Conservation (phyloP, 2,888 invertebrate genomes). For the Lasioglossum villosulum region DNA sequence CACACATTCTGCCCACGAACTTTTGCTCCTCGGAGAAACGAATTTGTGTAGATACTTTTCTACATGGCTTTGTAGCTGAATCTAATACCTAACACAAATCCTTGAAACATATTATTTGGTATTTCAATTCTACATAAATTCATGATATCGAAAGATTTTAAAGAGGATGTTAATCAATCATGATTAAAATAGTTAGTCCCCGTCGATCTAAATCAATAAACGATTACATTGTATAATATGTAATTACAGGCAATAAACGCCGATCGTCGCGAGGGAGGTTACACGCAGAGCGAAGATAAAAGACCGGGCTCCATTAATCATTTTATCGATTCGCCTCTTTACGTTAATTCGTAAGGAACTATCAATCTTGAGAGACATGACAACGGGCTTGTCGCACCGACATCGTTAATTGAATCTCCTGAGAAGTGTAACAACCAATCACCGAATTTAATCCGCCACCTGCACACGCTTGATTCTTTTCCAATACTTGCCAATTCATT, state of each 20-base stretch:
- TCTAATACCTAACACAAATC: background rate
- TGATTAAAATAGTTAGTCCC: background rate
- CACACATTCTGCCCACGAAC: background rate
- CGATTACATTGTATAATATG: background rate
- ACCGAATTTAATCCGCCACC: constrained; percentile 17
- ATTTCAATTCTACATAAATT: background rate
- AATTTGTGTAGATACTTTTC: background rate
- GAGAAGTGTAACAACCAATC: constrained; percentile 37
- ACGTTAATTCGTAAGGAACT: constrained; percentile 45
- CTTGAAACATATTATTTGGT: background rate
- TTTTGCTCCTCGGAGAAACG: background rate
- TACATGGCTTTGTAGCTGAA: background rate
- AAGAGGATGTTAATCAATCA: constrained; percentile 1
- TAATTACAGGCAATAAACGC: background rate
- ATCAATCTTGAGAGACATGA: constrained; percentile 55
- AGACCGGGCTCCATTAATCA: constrained; percentile 36
- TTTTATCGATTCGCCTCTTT: constrained; percentile 51
- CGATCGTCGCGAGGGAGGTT: background rate
- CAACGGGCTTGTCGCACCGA: constrained; percentile 26
- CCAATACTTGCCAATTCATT: constrained; percentile 32
- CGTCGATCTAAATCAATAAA: constrained; percentile 13
- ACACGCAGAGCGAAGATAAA: background rate
- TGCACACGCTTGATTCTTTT: constrained; percentile 21
- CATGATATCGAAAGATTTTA: background rate
- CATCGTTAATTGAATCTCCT: constrained; percentile 51